Base-by-base conservation (phyloP, 2,888 invertebrate species). In the Hypercompe scribonia region DNA sequence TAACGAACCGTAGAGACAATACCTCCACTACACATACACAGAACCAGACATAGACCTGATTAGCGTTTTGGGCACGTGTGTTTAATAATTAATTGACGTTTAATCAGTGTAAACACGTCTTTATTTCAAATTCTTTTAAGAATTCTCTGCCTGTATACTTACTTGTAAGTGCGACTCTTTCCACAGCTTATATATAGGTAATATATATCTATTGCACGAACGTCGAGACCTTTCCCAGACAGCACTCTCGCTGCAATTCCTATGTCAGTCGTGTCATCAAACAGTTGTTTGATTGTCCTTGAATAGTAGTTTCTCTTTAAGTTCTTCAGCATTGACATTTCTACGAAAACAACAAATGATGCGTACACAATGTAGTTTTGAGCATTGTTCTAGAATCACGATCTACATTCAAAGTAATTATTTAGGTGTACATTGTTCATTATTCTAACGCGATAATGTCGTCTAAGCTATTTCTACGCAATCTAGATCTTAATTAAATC, bases 191-290 rank as follows among this genome's bases (percentile, higher is more conserved):
- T 58, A 54, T 31, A 21, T 68, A 28, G 36, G 8, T 46, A 54
- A 69, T 69, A 69, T 28, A 61, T 61, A 69, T 69, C 58, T 36
- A 69, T 21, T 33, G 58, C 58, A 63, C 67, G 71, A 65, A 8
- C 75, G 74, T 50, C 71, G 78, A 87, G 86, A 86, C 87, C 72
- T 81, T 88, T 87, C 88, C 86, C 87, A 89, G 89, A 87, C 87
- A 68, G 63, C 74, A 76, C 79, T 84, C 79, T 82, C 76, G 70
- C 66, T 77, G 84, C 80, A 85, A 89, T 89, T 89, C 84, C 86
- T 87, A 88, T 88, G 88, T 85, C 72, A 21, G 31, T 68, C 84
- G 50, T 79, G 86, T 72, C 74, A 72, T 68, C 75, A 70, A 83
- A 88, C 85, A 83, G 86, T 86, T 86, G 84, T 77, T 79, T 79